These are phyloP conservation scores for Listrodromus nycthemerus DNA, from an alignment of 2,888 invertebrate species.

Conservation along the genomic window DNA sequence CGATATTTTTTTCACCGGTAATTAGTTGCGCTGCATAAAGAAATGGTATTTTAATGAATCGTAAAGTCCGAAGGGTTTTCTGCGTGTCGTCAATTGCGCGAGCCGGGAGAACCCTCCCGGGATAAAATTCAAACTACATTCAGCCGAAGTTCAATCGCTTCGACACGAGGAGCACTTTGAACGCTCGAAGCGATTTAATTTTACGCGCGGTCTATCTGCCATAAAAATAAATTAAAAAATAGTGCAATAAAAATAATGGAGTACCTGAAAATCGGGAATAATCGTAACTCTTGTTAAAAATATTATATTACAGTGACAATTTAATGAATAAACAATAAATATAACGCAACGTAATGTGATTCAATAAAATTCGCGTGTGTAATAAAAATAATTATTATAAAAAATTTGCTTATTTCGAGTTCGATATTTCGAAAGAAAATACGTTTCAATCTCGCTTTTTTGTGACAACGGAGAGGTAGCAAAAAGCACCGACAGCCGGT, in stretches of 20 bases:
- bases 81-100: slow-evolving; percentile 6
- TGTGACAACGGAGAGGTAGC: slow-evolving; percentile 86
- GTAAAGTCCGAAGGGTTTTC: slow-evolving; percentile 71
- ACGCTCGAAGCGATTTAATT: background rate
- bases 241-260: background rate
- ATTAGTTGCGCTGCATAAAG: slow-evolving; percentile 80
- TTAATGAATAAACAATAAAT: too few relatives aligned
- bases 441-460: slow-evolving; percentile 69
- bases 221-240: background rate
- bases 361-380: too few relatives aligned
- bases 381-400: too few relatives aligned
- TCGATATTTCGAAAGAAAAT: background rate
- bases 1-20: slow-evolving; percentile 65
- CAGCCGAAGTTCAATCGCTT: slow-evolving; percentile 1
- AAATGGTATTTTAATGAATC: slow-evolving; percentile 82
- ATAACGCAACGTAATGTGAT: too few relatives aligned
- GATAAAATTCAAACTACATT: background rate
- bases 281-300: background rate
- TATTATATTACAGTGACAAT: too few relatives aligned
- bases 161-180: background rate
- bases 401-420: background rate
- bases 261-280: background rate
- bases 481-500: slow-evolving; percentile 87
- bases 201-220: background rate
- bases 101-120: background rate